A percentile compares a stretch with the other conserved stretches of the same genome.
Conservation (phyloP, 2,113 vertebrate species). For the Tautogolabrus adspersus region DNA sequence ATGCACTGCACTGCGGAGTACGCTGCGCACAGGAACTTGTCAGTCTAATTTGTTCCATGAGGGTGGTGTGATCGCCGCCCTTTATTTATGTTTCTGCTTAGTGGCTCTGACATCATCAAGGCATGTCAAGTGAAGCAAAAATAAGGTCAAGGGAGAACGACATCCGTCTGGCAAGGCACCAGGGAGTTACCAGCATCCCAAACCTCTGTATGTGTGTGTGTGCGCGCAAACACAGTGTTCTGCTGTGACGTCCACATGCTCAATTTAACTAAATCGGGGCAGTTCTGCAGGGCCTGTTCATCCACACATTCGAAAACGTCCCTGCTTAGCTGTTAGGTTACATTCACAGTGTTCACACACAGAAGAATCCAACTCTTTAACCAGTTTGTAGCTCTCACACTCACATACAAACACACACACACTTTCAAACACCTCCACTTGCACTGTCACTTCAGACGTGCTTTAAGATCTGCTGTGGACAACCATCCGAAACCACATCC, state of each 20-base stretch:
- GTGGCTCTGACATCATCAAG: conserved; percentile 76
- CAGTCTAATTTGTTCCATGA: conserved; percentile 77
- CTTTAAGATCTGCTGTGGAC: conserved; percentile 34
- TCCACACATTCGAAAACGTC: conserved; percentile 44
- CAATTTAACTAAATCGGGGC: conserved; percentile 42
- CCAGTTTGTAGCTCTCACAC: neutral
- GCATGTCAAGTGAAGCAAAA: conserved; percentile 71
- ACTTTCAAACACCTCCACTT: conserved; percentile 18
- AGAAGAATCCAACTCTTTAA: conserved; percentile 23
- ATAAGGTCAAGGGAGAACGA: conserved; percentile 68
- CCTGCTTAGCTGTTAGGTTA: conserved; percentile 44
- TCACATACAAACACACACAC: neutral
- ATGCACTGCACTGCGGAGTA: conserved; percentile 37
- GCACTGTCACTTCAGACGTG: conserved; percentile 12
- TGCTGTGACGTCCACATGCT: conserved; percentile 63
- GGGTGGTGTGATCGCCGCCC: conserved; percentile 65
- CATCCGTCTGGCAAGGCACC: conserved; percentile 61
- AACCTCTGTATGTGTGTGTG: conserved; percentile 49
- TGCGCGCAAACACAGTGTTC: conserved; percentile 12
- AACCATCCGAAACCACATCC: conserved; percentile 63
- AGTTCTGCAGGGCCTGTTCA: conserved; percentile 46
- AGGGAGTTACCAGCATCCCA: conserved; percentile 66
- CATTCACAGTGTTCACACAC: conserved; percentile 35
- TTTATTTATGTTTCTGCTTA: conserved; percentile 77
- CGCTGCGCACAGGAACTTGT: conserved; percentile 65